A percentile compares a stretch with the other conserved stretches of the same genome.
phyloP scores from a whole-genome alignment of 2,113 vertebrate genomes.

The Athene cunicularia region DNA sequence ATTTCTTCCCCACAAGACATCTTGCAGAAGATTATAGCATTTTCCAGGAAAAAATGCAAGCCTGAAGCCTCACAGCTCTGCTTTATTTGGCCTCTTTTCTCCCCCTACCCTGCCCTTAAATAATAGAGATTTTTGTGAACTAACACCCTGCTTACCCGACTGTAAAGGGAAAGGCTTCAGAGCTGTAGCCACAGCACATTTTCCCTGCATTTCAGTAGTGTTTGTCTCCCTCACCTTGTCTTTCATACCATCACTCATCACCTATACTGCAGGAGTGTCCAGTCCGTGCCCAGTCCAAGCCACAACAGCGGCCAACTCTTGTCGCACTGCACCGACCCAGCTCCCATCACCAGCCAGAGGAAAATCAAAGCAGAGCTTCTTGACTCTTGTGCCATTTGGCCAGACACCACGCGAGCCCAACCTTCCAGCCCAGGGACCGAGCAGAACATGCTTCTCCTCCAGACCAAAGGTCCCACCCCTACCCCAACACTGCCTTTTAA shows the following conservation, averaged over 20 bases:
- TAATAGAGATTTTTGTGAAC: not conserved
- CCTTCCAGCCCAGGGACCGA: not conserved
- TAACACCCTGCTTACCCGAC: not conserved
- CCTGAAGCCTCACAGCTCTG: not conserved
- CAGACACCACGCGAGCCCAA: not conserved
- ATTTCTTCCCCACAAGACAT: not conserved
- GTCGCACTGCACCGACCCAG: not conserved
- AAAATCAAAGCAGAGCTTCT: not conserved
- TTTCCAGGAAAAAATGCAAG: not conserved
- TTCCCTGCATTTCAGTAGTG: not conserved
- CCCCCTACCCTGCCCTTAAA: not conserved
- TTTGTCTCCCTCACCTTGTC: not conserved
- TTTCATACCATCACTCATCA: not conserved
- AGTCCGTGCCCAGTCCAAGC: not conserved
- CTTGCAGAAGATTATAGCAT: not conserved
- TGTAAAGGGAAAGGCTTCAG: not conserved
- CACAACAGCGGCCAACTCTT: not conserved
- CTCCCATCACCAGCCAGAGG: not conserved
- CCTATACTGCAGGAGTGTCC: not conserved
- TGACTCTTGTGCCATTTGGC: not conserved
- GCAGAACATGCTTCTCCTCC: not conserved
- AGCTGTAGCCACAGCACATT: not conserved
- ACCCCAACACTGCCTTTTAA: not conserved
- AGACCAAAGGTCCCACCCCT: not conserved
- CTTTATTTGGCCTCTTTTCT: not conserved